Conservation (phyloP, 1,140 invertebrate species). For the Pinna nobilis region DNA sequence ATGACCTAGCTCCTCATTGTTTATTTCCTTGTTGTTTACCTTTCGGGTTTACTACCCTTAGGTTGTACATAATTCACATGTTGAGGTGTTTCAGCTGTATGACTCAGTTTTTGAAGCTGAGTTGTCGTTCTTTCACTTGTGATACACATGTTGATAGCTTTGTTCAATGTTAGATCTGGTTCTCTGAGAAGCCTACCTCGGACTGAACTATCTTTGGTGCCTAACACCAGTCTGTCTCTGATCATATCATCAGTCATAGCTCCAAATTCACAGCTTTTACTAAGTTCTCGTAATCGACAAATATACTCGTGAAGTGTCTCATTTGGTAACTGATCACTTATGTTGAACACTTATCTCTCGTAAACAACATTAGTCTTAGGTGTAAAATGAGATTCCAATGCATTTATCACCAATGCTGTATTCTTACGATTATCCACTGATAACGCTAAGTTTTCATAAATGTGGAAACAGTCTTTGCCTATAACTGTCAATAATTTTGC, state of each 20-base stretch:
- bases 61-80: slow-evolving; percentile 12
- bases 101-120: background rate
- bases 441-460: background rate
- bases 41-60: too few species aligned
- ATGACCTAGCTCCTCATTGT: background rate
- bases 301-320: slow-evolving; percentile 2
- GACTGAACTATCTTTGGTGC: background rate
- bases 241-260: background rate
- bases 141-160: background rate
- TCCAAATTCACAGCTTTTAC: background rate
- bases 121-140: background rate
- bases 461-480: slow-evolving; percentile 19
- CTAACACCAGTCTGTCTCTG: background rate
- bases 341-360: slow-evolving; percentile 8
- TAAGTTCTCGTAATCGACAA: background rate
- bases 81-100: background rate
- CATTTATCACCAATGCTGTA: background rate
- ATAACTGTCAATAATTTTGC: slow-evolving; percentile 19
- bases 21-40: background rate
- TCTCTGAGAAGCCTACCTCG: background rate
- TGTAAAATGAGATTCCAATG: slow-evolving; percentile 12
- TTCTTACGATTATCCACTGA: background rate
- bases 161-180: background rate
- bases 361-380: slow-evolving; percentile 19
- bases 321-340: slow-evolving; percentile 6